Evolutionary conservation across 2,797 vertebrate species (phyloP), one percentile per base, ranked within the genome.

Genomic region (Mus caroli): DNA sequence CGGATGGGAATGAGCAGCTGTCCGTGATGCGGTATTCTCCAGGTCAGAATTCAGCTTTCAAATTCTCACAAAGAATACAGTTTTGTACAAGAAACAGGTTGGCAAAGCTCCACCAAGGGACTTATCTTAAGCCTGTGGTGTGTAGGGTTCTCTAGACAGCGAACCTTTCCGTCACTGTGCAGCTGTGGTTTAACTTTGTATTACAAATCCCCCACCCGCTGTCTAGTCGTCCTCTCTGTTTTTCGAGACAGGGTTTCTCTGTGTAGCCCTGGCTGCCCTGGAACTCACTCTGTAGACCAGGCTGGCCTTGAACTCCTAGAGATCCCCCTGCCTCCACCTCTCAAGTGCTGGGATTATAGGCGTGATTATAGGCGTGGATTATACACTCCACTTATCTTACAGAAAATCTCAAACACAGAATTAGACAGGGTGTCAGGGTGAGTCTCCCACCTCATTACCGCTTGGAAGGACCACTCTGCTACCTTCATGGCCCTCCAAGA

Each of bases 1-100:
- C 99, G 73, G 99, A 99, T 95, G 99, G 99, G 77, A 99, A 99
- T 0, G 99, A 99, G 87, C 99, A 99, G 98, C 99, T 99, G 96
- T 99, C 99, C 0, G 99, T 99, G 52, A 99, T 99, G 99, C 98
- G 99, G 94, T 99, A 99, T 89, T 99, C 99, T 12, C 99, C 99
- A 99, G 99, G 99, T 99, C 77, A 97, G 98, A 77, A 50, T 17
- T 79, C 88, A 20, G 28, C 71, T 60, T n/a, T 34, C 5, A 37
- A 1, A 31, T 50, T 75, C 52, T 75, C 75, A 50, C 14, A n/a
- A 14, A 62, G 1, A 8, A 24, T 46, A n/a, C 19, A 6, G 8
- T 11, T 34, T 34, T 95, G 92, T 73, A 73, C 52, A 92, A 40
- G 88, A 20, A 34, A 40, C 34, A 20, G 82, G 6, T 20, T 9